Percentiles rank a stretch among this genome's conserved stretches.
phyloP scores from a whole-genome alignment of 2,113 vertebrate genomes.

The Microcebus tavaratra region DNA sequence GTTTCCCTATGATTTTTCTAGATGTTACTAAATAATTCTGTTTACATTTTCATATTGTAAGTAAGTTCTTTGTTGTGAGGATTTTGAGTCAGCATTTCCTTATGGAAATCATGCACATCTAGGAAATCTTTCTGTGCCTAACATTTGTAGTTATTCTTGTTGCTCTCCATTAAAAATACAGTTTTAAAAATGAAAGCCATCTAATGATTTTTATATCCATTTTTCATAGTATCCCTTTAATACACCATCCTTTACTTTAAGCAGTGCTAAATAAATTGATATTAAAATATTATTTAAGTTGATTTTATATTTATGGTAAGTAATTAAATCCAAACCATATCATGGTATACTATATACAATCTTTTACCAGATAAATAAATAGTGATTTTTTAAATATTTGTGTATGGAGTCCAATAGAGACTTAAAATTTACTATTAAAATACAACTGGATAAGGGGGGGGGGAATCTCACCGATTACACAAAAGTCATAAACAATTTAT shows the following conservation, averaged over 20 bases:
- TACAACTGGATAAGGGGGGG: not conserved
- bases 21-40: not conserved
- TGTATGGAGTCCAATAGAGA: not conserved
- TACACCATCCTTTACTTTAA: not conserved
- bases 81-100: not conserved
- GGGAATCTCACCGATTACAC: not conserved
- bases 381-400: not conserved
- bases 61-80: not conserved
- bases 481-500: not conserved
- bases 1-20: not conserved
- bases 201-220: not conserved
- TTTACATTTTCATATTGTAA: not conserved
- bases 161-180: not conserved
- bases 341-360: not conserved
- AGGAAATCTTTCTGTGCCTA: not conserved
- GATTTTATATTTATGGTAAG: not conserved
- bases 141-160: not conserved
- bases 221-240: not conserved
- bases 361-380: not conserved
- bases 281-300: slow-evolving; percentile 40
- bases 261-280: not conserved
- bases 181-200: not conserved
- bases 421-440: slow-evolving; percentile 23
- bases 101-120: not conserved
- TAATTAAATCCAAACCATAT: slow-evolving; percentile 16